Evolutionary conservation across 2,113 vertebrate genomes (phyloP).

Genomic region (Silurus glanis): DNA sequence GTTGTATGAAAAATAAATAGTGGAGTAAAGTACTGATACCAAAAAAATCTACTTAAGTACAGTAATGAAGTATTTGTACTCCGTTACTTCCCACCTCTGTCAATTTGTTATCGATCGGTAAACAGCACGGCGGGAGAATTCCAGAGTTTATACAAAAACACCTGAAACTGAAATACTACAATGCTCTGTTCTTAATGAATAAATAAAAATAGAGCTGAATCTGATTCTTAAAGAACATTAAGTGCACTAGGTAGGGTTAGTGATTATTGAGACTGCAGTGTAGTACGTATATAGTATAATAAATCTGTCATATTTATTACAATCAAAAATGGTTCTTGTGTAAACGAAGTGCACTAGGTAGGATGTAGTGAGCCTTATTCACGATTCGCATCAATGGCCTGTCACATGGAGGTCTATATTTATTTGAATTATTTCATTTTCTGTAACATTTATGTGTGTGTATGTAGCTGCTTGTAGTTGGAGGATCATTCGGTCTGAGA

Average conservation of each 20-base stretch:
- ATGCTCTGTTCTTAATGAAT: neutral
- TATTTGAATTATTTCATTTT: too few relatives aligned
- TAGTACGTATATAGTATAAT: too few relatives aligned
- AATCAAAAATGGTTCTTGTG: neutral
- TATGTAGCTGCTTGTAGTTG: slow-evolving; percentile 85
- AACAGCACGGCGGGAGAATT: neutral
- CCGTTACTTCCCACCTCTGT: too few relatives aligned
- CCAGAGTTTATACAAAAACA: neutral
- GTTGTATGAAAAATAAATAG: too few relatives aligned
- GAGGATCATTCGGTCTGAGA: slow-evolving; percentile 90
- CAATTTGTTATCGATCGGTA: too few relatives aligned
- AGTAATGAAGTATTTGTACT: too few relatives aligned
- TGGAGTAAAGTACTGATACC: too few relatives aligned
- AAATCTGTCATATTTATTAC: neutral
- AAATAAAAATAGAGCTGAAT: neutral
- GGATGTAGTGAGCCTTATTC: neutral
- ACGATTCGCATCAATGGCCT: neutral
- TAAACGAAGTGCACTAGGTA: neutral
- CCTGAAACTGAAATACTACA: too few relatives aligned
- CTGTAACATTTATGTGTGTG: neutral
- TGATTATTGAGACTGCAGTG: neutral
- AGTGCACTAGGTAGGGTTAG: neutral
- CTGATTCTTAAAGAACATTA: neutral
- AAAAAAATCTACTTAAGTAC: too few relatives aligned
- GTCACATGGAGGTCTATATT: neutral